Evolutionary conservation across 2,888 invertebrate species (phyloP), one percentile per base, ranked within the genome.

Genomic region (Saturnia japonica): DNA sequence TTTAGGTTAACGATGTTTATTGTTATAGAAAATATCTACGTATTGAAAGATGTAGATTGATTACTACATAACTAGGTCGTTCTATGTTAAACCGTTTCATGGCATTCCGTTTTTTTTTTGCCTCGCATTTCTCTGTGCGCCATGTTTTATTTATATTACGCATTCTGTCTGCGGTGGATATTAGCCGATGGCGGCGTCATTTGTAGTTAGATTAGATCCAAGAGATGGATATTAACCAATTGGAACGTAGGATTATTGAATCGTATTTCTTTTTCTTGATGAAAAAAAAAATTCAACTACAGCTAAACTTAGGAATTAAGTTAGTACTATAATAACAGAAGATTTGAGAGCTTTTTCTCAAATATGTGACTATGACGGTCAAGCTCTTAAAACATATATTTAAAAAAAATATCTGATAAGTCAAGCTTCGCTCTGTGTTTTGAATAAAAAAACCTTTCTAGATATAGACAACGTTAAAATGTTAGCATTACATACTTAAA

Each of bases 201-300:
- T 89, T 86, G 82, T 91, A 90, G 91, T 91, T 90, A 88, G 84
- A 86, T 84, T 82, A 85, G 14, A 28, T 60, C 25, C 57, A 76
- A 82, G 84, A 88, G 88, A 88, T 88, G 88, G 85, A 83, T 86
- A 86, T 85, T 84, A 79, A 87, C 90, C 89, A 90, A 90, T 87
- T 86, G 85, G 87, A 91, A 89, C 88, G 88, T 85, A 89, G 91
- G 88, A 25, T 83, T 90, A 84, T 80, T 91, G 91, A 91, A 89
- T 91, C 85, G 86, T 87, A 89, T 88, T 83, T 81, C 79, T 81
- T 83, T 80, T 76, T 81, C 84, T 85, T 85, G 88, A 89, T 89
- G 88, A 89, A 90, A 89, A 86, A 85, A 82, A 34, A n/a, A 4
- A 4, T 2, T 34, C 34, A 34, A 6, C 34, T 34, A 34, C 85